A percentile compares a stretch with the other conserved stretches of the same genome.
Evolutionary conservation across 1,140 invertebrate genomes (phyloP).

Genomic region (Thaumetopoea pityocampa): DNA sequence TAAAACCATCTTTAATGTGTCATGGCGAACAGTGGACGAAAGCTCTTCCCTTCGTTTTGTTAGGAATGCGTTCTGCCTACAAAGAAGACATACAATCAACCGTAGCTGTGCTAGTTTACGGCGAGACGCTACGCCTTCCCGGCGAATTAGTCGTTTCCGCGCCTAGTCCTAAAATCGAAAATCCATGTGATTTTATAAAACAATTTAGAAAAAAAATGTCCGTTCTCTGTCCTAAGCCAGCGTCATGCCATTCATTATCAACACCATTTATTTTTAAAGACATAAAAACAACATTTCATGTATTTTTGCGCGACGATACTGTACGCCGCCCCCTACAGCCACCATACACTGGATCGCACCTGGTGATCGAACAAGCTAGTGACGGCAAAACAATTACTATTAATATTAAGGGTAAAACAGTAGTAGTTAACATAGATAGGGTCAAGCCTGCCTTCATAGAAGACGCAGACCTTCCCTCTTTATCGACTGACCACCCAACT

Average conservation of each 20-base stretch:
- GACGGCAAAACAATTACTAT: constrained; percentile 3
- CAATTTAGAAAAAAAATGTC: not conserved
- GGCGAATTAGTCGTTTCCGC: too few species aligned
- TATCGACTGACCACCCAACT: too few species aligned
- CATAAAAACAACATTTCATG: not conserved
- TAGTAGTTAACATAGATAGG: not conserved
- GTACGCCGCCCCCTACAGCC: not conserved
- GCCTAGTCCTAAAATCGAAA: too few species aligned
- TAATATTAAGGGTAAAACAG: constrained; percentile 1
- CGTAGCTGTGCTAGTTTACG: not conserved
- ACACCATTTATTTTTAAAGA: not conserved
- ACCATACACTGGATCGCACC: not conserved
- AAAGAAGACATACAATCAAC: constrained; percentile 1
- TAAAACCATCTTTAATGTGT: not conserved
- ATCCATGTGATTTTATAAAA: too few species aligned
- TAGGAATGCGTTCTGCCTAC: not conserved
- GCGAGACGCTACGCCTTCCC: constrained; percentile 22
- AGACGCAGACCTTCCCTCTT: too few species aligned
- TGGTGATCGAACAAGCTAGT: not conserved
- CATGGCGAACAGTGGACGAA: not conserved
- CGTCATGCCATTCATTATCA: not conserved
- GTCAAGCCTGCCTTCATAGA: constrained; percentile 5
- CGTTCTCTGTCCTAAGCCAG: not conserved
- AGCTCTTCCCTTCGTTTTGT: not conserved
- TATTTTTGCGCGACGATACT: constrained; percentile 1